phyloP scores from a whole-genome alignment of 2,113 vertebrate species.

The Hucho hucho region DNA sequence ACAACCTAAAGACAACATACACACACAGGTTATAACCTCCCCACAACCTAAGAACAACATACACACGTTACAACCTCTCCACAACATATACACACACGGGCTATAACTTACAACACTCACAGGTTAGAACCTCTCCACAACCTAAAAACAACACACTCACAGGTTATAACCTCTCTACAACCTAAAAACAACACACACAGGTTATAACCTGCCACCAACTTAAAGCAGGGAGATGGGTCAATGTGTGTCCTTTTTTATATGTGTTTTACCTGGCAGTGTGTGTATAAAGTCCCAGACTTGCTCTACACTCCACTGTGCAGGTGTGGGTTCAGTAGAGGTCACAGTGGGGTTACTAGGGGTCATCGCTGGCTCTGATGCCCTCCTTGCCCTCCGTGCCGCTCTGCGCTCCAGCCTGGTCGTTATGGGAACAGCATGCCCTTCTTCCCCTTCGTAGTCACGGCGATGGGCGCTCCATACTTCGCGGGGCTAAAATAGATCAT shows the following conservation, averaged over 20 bases:
- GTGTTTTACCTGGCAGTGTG: constrained; percentile 84
- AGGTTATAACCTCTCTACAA: neutral
- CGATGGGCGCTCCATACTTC: constrained; percentile 71
- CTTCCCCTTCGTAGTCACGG: constrained; percentile 70
- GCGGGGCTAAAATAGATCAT: constrained; percentile 47
- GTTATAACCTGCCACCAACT: too few relatives aligned
- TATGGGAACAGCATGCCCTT: constrained; percentile 79
- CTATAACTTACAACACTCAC: neutral
- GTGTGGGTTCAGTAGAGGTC: constrained; percentile 76
- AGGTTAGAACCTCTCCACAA: neutral
- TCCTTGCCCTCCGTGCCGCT: constrained; percentile 72
- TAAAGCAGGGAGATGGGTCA: neutral
- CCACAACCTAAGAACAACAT: neutral
- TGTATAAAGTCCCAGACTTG: constrained; percentile 93
- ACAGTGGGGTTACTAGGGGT: constrained; percentile 70
- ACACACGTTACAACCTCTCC: neutral
- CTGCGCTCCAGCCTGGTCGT: constrained; percentile 77
- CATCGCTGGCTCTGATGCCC: constrained; percentile 75
- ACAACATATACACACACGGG: constrained; percentile 3
- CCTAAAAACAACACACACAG: neutral
- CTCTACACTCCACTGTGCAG: constrained; percentile 91
- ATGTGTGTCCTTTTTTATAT: neutral
- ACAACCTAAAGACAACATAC: constrained; percentile 79
- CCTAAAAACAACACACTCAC: neutral
- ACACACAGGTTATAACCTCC: neutral